phyloP scores from a whole-genome alignment of 2,797 vertebrate species.

The Halcyon leucocephala region DNA sequence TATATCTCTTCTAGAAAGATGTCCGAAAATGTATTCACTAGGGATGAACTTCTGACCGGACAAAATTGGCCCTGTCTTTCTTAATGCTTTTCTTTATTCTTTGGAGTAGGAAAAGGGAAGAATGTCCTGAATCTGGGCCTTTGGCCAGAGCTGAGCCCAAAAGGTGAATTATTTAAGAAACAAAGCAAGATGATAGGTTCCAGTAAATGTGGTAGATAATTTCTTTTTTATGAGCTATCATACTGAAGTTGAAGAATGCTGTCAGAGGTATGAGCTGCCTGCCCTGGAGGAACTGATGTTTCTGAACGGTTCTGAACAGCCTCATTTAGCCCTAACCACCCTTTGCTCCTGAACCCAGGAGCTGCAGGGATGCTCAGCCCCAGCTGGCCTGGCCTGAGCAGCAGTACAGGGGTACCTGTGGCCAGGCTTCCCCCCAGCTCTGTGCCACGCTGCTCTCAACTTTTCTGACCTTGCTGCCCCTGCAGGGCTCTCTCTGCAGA shows the following conservation, averaged over 20 bases:
- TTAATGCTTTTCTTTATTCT: neutral
- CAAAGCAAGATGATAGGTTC: neutral
- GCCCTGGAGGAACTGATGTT: neutral
- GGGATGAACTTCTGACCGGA: neutral
- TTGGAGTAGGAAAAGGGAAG: neutral
- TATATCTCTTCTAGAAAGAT: neutral
- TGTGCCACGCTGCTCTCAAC: no score
- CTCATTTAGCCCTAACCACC: neutral
- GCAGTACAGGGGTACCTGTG: fast-evolving
- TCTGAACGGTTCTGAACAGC: neutral
- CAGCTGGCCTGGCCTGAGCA: fast-evolving
- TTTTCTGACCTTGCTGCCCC: no score
- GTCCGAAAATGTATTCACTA: neutral
- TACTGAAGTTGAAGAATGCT: neutral
- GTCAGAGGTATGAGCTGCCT: neutral
- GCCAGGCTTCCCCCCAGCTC: fast-evolving
- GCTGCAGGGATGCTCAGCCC: neutral
- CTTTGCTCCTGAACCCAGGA: neutral
- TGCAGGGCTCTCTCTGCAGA: neutral
- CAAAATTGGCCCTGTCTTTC: neutral
- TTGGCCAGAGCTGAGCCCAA: neutral
- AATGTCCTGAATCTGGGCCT: neutral
- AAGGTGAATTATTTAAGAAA: neutral
- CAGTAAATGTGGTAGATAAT: neutral
- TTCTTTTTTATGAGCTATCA: neutral